Conservation (phyloP, 2,888 invertebrate species). For the Ptychoptera albimana region DNA sequence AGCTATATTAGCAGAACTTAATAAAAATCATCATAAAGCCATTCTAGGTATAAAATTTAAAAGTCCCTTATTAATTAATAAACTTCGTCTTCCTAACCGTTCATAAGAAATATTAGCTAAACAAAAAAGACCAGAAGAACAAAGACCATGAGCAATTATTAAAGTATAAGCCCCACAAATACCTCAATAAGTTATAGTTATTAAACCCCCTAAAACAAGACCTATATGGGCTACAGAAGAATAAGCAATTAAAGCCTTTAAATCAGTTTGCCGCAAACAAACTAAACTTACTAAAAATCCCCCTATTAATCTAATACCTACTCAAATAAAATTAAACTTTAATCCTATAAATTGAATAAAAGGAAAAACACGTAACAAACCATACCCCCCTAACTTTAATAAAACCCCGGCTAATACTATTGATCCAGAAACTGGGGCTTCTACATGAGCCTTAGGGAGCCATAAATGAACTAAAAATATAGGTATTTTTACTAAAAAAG, state of each 20-base stretch:
- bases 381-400: slow-evolving; percentile 57
- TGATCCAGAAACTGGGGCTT: slow-evolving; percentile 54
- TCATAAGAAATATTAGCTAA: slow-evolving; percentile 48
- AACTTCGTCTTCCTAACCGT: slow-evolving; percentile 40
- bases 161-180: slow-evolving; percentile 36
- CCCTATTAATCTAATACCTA: slow-evolving; percentile 39
- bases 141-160: slow-evolving; percentile 49
- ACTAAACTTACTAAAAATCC: slow-evolving; percentile 43
- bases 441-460: slow-evolving; percentile 59
- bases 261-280: slow-evolving; percentile 51
- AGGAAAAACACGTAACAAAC: slow-evolving; percentile 39
- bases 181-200: slow-evolving; percentile 39
- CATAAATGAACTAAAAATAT: slow-evolving; percentile 55
- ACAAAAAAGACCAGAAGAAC: slow-evolving; percentile 50
- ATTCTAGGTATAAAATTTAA: slow-evolving; percentile 41
- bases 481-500: slow-evolving; percentile 57
- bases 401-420: slow-evolving; percentile 59
- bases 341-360: slow-evolving; percentile 33
- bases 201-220: slow-evolving; percentile 39
- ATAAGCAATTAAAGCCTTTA: slow-evolving; percentile 59
- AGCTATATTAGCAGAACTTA: slow-evolving; percentile 45
- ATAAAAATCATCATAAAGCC: slow-evolving; percentile 47
- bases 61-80: slow-evolving; percentile 45
- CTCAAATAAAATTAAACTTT: slow-evolving; percentile 36
- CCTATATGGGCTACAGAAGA: slow-evolving; percentile 57